Evolutionary conservation across 1,140 invertebrate genomes (phyloP).

Genomic region (Pogonomyrmex californicus): DNA sequence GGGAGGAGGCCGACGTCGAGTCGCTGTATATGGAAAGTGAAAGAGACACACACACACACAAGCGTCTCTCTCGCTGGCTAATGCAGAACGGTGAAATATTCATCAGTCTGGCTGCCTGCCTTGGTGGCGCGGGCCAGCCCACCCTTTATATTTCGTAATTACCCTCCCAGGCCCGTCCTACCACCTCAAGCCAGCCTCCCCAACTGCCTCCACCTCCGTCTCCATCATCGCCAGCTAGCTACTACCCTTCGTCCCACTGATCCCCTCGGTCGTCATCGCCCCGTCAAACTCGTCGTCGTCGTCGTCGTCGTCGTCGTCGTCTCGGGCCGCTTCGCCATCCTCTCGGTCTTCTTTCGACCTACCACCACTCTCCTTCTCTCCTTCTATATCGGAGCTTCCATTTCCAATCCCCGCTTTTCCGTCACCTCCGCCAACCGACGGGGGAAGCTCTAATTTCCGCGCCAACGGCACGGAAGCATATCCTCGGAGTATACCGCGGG

Average conservation of each 20-base stretch:
- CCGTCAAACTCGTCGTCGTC: conserved; percentile 65
- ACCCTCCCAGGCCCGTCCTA: conserved; percentile 81
- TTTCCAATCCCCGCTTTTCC: conserved; percentile 76
- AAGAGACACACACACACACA: conserved; percentile 83
- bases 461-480: conserved; percentile 54
- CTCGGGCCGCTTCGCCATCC: conserved; percentile 31
- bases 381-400: conserved; percentile 59
- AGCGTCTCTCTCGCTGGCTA: conserved; percentile 83
- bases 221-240: conserved; percentile 58
- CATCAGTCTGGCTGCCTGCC: conserved; percentile 84
- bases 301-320: conserved; percentile 59
- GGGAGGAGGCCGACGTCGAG: conserved; percentile 28
- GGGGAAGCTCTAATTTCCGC: conserved; percentile 57
- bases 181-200: conserved; percentile 77
- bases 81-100: conserved; percentile 86
- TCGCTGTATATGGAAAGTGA: conserved; percentile 78
- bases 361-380: neutral
- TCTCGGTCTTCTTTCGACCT: conserved; percentile 28
- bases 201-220: conserved; percentile 63
- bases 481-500: conserved; percentile 19
- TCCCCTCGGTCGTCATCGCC: conserved; percentile 59
- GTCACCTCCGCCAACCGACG: conserved; percentile 55
- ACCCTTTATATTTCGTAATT: conserved; percentile 87
- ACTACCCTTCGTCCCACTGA: conserved; percentile 44
- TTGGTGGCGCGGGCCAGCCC: conserved; percentile 81